Evolutionary conservation across 2,888 invertebrate genomes (phyloP).

Genomic region (Noctua janthe): DNA sequence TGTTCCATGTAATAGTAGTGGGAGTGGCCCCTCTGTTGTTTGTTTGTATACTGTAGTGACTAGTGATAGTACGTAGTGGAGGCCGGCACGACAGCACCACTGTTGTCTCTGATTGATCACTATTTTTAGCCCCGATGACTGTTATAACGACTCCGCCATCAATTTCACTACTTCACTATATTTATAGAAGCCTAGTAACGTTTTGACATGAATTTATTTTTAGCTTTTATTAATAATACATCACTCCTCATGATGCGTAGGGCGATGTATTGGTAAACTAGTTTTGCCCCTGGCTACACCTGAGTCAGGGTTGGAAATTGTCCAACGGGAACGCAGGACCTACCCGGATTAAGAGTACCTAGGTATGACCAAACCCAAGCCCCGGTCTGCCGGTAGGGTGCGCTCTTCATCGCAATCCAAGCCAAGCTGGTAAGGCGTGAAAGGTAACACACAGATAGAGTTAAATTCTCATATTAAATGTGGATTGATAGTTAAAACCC

Average conservation of each 20-base stretch:
- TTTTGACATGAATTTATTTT: constrained; percentile 3
- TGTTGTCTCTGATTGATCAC: constrained; percentile 44
- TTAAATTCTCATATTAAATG: not conserved
- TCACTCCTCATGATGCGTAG: not conserved
- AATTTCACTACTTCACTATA: constrained; percentile 18
- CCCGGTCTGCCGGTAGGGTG: not conserved
- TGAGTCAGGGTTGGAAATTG: not conserved
- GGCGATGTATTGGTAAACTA: not conserved
- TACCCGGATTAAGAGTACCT: not conserved
- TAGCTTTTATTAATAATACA: not conserved
- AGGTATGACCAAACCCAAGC: not conserved
- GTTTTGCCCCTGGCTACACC: not conserved
- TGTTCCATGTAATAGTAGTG: not conserved
- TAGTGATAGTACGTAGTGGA: not conserved
- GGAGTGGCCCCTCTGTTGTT: constrained; percentile 9
- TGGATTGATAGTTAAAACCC: not conserved
- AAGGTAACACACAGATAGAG: not conserved
- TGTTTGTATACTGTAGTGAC: not conserved
- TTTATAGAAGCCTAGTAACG: constrained; percentile 1
- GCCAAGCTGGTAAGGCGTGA: not conserved
- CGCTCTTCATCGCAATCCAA: not conserved
- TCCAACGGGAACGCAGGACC: not conserved
- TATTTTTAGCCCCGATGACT: constrained; percentile 39
- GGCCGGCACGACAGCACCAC: constrained; percentile 20
- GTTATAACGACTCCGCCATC: constrained; percentile 27